Conservation (phyloP, 2,888 invertebrate species). For the Rhogogaster chlorosoma region DNA sequence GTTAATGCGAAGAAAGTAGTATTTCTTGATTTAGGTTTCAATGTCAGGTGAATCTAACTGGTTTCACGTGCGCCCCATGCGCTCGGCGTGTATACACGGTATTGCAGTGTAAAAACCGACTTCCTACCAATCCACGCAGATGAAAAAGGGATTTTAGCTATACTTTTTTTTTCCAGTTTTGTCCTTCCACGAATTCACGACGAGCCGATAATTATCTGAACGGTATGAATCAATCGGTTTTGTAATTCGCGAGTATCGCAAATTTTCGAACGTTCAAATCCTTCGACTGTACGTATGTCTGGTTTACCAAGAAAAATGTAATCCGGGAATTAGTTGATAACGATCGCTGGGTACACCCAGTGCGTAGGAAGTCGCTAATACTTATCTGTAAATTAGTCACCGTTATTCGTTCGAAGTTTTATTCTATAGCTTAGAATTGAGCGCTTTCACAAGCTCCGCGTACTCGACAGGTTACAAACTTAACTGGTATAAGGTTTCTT, state of each 20-base stretch:
- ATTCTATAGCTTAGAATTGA: neutral
- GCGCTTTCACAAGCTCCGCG: neutral
- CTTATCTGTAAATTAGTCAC: conserved; percentile 8
- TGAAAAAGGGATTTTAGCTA: neutral
- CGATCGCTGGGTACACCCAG: neutral
- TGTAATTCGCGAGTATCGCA: neutral
- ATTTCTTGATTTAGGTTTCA: conserved; percentile 22
- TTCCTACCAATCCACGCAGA: neutral
- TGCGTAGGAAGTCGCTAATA: neutral
- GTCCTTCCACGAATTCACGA: neutral
- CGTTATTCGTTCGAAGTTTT: neutral
- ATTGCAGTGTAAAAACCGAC: neutral
- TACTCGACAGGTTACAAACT: neutral
- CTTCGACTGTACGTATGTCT: too few relatives aligned
- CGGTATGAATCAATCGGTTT: neutral
- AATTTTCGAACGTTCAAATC: neutral
- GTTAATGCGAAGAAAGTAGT: conserved; percentile 3
- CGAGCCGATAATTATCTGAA: neutral
- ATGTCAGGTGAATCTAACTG: conserved; percentile 46
- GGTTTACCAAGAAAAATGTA: neutral
- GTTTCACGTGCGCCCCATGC: conserved; percentile 17
- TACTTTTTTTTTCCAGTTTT: neutral
- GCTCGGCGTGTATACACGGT: neutral
- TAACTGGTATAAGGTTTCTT: neutral
- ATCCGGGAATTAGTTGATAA: conserved; percentile 5